A percentile compares a stretch with the other conserved stretches of the same genome.
Conservation (phyloP, 2,888 invertebrate species). For the Rotaria socialis region DNA sequence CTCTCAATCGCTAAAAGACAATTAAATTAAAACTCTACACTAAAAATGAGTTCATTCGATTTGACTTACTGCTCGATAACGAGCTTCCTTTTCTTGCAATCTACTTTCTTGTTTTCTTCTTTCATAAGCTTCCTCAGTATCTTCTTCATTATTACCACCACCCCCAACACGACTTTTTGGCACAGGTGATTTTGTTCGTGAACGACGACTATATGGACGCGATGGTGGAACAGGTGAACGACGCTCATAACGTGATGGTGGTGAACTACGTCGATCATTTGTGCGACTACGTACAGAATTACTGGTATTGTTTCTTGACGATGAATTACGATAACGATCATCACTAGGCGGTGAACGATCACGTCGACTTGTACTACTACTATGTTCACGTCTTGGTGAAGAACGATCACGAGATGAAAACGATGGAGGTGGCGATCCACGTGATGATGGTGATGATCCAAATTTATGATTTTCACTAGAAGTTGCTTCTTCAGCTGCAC, state of each 20-base stretch:
- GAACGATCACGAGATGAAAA: background rate
- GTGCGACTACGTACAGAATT: background rate
- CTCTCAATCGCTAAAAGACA: slow-evolving; percentile 53
- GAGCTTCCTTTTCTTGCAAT: slow-evolving; percentile 52
- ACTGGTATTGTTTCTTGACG: background rate
- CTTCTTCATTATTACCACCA: slow-evolving; percentile 66
- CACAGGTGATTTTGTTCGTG: slow-evolving; percentile 24
- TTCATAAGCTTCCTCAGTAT: slow-evolving; percentile 69
- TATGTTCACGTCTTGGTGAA: background rate
- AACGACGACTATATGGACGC: background rate
- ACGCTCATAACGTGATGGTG: background rate
- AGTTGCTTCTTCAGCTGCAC: background rate
- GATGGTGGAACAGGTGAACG: background rate
- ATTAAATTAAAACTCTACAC: no score
- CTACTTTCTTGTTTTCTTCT: slow-evolving; percentile 53
- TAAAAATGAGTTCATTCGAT: no score
- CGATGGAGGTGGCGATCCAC: background rate
- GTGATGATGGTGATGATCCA: background rate
- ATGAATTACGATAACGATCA: slow-evolving; percentile 27
- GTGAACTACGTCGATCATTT: background rate
- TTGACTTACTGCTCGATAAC: slow-evolving; percentile 59
- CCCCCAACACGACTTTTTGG: slow-evolving; percentile 50
- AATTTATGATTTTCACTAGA: background rate
- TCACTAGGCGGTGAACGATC: slow-evolving; percentile 10
- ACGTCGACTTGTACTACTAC: background rate